Evolutionary conservation across 2,113 vertebrate species (phyloP).

Genomic region (Orcinus orca): DNA sequence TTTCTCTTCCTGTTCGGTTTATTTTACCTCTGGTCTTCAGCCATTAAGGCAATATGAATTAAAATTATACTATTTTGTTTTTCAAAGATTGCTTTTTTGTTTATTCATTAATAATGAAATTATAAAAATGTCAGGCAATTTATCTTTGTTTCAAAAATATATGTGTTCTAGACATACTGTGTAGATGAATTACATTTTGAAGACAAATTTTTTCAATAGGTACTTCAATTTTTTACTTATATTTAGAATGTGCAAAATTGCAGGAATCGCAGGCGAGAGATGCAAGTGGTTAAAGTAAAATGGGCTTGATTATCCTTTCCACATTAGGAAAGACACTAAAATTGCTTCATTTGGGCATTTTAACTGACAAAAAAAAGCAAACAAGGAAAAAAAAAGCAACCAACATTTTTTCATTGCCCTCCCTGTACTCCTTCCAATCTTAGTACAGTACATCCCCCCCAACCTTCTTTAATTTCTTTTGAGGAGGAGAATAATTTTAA

Average conservation of each 20-base stretch:
- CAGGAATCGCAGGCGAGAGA: background rate
- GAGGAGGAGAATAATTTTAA: background rate
- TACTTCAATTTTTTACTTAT: background rate
- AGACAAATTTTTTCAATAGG: background rate
- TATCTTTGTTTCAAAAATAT: background rate
- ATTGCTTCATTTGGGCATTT: background rate
- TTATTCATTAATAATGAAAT: constrained; percentile 54
- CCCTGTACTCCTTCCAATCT: background rate
- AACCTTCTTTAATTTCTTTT: background rate
- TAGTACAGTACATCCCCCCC: background rate
- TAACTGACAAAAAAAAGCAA: background rate
- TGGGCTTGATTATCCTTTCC: background rate
- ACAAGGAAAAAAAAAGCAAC: background rate
- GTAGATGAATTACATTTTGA: background rate
- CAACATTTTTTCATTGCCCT: background rate
- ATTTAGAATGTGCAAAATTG: background rate
- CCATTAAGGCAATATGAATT: constrained; percentile 44
- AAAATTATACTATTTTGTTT: constrained; percentile 51
- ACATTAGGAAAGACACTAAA: background rate
- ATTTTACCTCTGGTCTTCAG: constrained; percentile 43
- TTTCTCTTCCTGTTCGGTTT: constrained; percentile 62
- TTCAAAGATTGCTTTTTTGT: constrained; percentile 23
- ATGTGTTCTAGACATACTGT: background rate
- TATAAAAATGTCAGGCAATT: background rate
- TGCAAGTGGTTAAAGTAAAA: background rate